Conservation (phyloP, 2,113 vertebrate genomes). For the Vidua chalybeata region DNA sequence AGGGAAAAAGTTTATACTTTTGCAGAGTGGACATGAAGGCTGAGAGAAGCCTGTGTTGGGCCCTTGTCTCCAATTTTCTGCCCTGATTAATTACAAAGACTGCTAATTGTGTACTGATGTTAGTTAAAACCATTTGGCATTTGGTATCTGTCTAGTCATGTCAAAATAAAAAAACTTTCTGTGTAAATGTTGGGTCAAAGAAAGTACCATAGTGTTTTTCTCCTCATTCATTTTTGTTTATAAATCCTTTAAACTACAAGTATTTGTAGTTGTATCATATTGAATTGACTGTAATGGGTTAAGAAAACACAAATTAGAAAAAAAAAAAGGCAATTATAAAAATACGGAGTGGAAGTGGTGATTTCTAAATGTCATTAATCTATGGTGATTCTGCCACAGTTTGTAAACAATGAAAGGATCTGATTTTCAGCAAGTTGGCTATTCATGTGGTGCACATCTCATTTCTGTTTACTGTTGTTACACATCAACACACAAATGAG, state of each 20-base stretch:
- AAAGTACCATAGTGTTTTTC: constrained; percentile 59
- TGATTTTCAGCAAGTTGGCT: constrained; percentile 36
- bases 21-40: constrained; percentile 71
- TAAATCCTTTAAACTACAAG: constrained; percentile 36
- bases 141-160: constrained; percentile 71
- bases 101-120: constrained; percentile 77
- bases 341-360: not conserved
- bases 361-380: constrained; percentile 16
- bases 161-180: constrained; percentile 73
- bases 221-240: constrained; percentile 55
- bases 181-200: constrained; percentile 72
- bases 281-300: not conserved
- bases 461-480: constrained; percentile 30
- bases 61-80: constrained; percentile 85
- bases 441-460: not conserved
- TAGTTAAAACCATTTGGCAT: constrained; percentile 76
- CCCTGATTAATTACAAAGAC: constrained; percentile 85
- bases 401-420: constrained; percentile 47
- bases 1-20: constrained; percentile 68
- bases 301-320: not conserved
- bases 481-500: constrained; percentile 8
- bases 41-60: constrained; percentile 69
- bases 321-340: not conserved
- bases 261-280: not conserved
- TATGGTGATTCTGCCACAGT: not conserved